A percentile compares a stretch with the other conserved stretches of the same genome.
Conservation (phyloP, 2,797 vertebrate species). For the Neosilurus hyrtlii region DNA sequence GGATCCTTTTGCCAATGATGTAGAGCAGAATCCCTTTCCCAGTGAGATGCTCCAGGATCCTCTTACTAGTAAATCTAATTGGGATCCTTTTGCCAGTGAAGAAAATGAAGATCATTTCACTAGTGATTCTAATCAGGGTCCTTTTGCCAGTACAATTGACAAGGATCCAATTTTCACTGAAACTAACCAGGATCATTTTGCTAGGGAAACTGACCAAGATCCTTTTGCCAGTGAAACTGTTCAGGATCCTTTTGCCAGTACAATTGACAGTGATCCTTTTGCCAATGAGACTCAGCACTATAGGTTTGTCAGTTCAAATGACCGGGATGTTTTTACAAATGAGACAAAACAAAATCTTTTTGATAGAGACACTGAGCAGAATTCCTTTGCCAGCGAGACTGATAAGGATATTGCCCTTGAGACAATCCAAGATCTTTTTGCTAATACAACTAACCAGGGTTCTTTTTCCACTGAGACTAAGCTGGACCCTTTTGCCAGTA, state of each 20-base stretch:
- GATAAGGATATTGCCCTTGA: background rate
- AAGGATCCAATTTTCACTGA: constrained; percentile 13
- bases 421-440: constrained; percentile 24
- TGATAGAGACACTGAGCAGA: constrained; percentile 5
- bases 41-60: constrained; percentile 3
- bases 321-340: background rate
- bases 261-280: no score
- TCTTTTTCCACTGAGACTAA: constrained; percentile 19
- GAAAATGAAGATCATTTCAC: constrained; percentile 31
- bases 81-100: constrained; percentile 32
- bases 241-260: background rate
- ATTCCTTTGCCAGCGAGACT: no score
- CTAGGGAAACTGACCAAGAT: constrained; percentile 21
- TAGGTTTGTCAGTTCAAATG: no score
- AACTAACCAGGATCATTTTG: background rate
- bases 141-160: background rate
- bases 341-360: constrained; percentile 62
- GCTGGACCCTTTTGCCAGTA: constrained; percentile 25
- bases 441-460: constrained; percentile 14
- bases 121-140: background rate
- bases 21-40: background rate
- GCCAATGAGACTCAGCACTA: no score
- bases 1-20: constrained; percentile 22
- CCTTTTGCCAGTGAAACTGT: background rate
- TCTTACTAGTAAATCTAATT: no score